Evolutionary conservation across 2,888 invertebrate species (phyloP).

Genomic region (Apeira syringaria): DNA sequence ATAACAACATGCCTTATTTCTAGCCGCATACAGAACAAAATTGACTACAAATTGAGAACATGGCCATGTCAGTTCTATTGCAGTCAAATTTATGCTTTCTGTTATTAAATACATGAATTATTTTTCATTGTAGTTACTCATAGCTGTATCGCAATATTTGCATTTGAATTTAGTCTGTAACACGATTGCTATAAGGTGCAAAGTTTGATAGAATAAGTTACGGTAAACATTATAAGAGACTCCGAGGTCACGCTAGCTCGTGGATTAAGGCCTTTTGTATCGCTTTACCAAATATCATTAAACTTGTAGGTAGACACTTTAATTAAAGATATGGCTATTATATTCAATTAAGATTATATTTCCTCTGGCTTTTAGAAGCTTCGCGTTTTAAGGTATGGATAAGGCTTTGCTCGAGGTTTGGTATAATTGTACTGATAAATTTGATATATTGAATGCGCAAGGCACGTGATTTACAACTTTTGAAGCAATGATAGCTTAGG

Average conservation of each 20-base stretch:
- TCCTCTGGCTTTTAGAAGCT: too few relatives aligned
- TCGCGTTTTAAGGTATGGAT: too few relatives aligned
- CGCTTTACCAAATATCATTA: constrained; percentile 27
- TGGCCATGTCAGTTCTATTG: neutral
- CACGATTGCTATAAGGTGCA: neutral
- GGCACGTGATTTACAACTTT: too few relatives aligned
- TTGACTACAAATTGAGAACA: constrained; percentile 6
- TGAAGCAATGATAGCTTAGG: too few relatives aligned
- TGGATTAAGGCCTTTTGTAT: constrained; percentile 25
- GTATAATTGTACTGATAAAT: too few relatives aligned
- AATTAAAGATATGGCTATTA: constrained; percentile 3
- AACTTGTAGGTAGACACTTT: constrained; percentile 8
- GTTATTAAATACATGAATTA: neutral
- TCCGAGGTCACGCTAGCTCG: constrained; percentile 17
- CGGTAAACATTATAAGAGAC: constrained; percentile 18
- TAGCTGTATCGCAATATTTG: neutral
- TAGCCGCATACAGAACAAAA: neutral
- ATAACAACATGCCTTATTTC: constrained; percentile 1
- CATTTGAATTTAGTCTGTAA: constrained; percentile 2
- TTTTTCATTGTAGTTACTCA: neutral
- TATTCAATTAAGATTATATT: too few relatives aligned
- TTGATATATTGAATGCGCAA: too few relatives aligned
- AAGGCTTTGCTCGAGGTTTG: too few relatives aligned
- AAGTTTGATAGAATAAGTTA: neutral
- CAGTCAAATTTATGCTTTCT: neutral